Evolutionary conservation across 2,113 vertebrate genomes (phyloP), one percentile per base, ranked within the genome.

Genomic region (Mystacornis crossleyi): DNA sequence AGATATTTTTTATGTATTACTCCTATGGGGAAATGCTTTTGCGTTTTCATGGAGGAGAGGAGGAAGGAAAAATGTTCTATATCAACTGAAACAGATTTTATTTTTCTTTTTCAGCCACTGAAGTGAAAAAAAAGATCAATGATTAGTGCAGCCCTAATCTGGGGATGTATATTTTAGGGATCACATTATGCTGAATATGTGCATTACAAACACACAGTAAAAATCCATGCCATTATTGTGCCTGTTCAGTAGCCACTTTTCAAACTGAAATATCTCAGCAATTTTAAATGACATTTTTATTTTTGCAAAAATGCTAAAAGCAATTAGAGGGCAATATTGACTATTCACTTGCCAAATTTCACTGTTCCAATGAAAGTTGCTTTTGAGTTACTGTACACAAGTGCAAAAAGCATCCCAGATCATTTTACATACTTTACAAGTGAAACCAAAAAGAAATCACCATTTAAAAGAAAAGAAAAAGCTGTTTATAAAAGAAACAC

Each of bases 221-320:
- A 97, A 92, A 93, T 89, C 83, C 67, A 61, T 95, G 75, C 70
- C 81, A 69, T 95, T 96, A 89, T 23, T 84, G 86, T 72, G 53
- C 89, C 79, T 91, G 86, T 33, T 84, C 81, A 67, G 71, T 54
- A 86, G 94, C 70, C 78, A 95, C 95, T 96, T 96, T 95, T 97
- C 97, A 98, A 91, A 96, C 55, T 85, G 83, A 97, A 97, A 93
- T 77, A 83, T 96, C 92, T 96, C 95, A 96, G 88, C 66, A 75
- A 93, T 97, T 96, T 96, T 93, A 97, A 97, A 95, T 91, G 96
- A 90, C 89, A 20, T 97, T 97, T 98, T 97, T 96, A 96, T 95
- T 97, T 96, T 97, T 96, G 78, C 94, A 94, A 96, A 97, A 95
- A 97, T 1, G 45, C 82, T 97, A 93, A 95, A 97, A 97, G 95